Evolutionary conservation across 2,888 invertebrate genomes (phyloP).

Genomic region (Xestia c-nigrum): DNA sequence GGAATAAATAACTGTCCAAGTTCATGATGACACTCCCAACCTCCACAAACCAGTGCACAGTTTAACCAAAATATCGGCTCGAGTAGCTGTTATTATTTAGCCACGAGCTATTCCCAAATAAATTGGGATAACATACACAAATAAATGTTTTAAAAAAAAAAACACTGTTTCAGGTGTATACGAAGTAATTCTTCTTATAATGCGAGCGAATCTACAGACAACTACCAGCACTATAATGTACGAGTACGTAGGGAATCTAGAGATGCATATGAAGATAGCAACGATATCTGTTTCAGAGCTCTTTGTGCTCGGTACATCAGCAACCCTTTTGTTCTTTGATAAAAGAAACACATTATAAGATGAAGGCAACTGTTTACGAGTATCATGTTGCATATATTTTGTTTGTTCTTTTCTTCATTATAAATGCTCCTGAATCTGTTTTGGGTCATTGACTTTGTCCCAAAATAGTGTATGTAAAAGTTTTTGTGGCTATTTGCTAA

Average conservation of each 20-base stretch:
- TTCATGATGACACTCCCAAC: no score
- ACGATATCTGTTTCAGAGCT: slow-evolving; percentile 39
- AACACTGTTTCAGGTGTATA: background rate
- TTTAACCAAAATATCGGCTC: no score
- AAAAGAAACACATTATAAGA: slow-evolving; percentile 33
- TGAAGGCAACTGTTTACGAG: background rate
- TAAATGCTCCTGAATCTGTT: background rate
- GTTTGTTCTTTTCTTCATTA: background rate
- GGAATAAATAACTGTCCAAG: no score
- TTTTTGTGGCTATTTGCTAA: background rate
- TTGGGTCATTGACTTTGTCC: background rate
- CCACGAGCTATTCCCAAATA: no score
- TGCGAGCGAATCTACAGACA: background rate
- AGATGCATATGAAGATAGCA: background rate
- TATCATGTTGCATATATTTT: slow-evolving; percentile 32
- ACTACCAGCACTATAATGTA: background rate
- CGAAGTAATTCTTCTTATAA: background rate
- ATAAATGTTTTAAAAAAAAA: no score
- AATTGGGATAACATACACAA: no score
- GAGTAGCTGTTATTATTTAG: no score
- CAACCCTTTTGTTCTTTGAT: slow-evolving; percentile 51
- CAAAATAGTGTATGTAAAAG: background rate
- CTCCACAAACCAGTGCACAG: no score
- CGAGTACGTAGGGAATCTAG: background rate
- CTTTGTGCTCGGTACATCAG: slow-evolving; percentile 40